Evolutionary conservation across 2,888 invertebrate species (phyloP), one percentile per base, ranked within the genome.

Genomic region (Embidobia sp.): DNA sequence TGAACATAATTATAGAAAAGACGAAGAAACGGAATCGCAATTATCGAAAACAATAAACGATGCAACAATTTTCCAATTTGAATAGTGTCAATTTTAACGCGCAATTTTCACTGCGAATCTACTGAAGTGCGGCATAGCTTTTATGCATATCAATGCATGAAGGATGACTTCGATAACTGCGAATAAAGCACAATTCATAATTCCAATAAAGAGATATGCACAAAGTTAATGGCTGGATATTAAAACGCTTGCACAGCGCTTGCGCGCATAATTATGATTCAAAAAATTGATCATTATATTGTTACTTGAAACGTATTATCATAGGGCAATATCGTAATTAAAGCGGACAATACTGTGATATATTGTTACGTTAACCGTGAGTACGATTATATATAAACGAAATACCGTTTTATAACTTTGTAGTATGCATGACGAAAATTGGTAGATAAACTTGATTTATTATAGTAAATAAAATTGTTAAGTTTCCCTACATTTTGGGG

Each of bases 171-270:
- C 22, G 37, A 37, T 53, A 37, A 35, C 37, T 37, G n/a, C 35
- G 15, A 51, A 51, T 37, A 26, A 37, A 37, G 33, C 33, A 37
- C 27, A 27, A 55, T 55, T 55, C 26, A 57, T 57, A 42, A 42
- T 42, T 37, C 31, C 29, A 42, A 29, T 42, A 57, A 40, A 57
- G 42, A 31, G 40, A 27, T 31, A 15, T 27, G 10, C 11, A 27
- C 40, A 55, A 37, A 40, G 27, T 53, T 33, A 31, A 33, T 37
- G n/a, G n/a, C n/a, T 3, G n/a, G 26, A 26, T 37, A 40, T 55
- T 55, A 27, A 35, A 42, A 31, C 1, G 19, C 7, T 6, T 26
- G 1, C n/a, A 26, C 11, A 37, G 15, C 7, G 15, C 3, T 8
- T 53, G 26, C 1, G 13, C 15, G 3, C 27, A 42, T 53, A 53